A percentile compares a stretch with the other conserved stretches of the same genome.
phyloP scores from a whole-genome alignment of 2,888 invertebrate species.

The Fragum sueziense region DNA sequence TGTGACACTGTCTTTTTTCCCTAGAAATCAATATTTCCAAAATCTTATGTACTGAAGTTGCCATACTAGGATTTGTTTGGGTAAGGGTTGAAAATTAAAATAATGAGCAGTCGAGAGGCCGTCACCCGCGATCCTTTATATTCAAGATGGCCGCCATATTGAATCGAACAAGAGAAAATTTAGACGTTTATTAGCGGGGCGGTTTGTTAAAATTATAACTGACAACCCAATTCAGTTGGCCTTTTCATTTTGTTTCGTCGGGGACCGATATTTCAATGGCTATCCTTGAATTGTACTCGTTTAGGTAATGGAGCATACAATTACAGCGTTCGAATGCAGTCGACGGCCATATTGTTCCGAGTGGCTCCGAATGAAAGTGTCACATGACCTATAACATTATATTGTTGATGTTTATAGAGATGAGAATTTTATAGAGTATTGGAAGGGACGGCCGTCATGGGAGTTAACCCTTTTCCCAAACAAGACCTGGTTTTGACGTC shows the following conservation, averaged over 20 bases:
- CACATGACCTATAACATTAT: conserved; percentile 20
- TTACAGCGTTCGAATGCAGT: conserved; percentile 48
- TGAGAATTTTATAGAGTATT: conserved; percentile 15
- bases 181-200: conserved; percentile 49
- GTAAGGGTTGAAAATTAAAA: too few relatives aligned
- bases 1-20: too few relatives aligned
- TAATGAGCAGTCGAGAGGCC: conserved; percentile 42
- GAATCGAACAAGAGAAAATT: conserved; percentile 27
- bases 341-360: conserved; percentile 47
- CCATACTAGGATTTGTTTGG: too few relatives aligned
- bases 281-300: conserved; percentile 32
- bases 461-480: too few relatives aligned
- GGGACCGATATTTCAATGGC: conserved; percentile 34
- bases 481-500: background rate
- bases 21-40: too few relatives aligned
- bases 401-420: conserved; percentile 29
- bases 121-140: conserved; percentile 38
- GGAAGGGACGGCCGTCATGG: background rate
- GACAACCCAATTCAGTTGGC: conserved; percentile 38
- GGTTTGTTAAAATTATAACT: conserved; percentile 45
- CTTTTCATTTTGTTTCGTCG: conserved; percentile 47
- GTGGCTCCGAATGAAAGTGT: conserved; percentile 42
- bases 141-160: conserved; percentile 39
- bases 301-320: conserved; percentile 51
- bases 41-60: too few relatives aligned